Conservation (phyloP, 2,888 invertebrate species). For the Dryadula phaetusa region DNA sequence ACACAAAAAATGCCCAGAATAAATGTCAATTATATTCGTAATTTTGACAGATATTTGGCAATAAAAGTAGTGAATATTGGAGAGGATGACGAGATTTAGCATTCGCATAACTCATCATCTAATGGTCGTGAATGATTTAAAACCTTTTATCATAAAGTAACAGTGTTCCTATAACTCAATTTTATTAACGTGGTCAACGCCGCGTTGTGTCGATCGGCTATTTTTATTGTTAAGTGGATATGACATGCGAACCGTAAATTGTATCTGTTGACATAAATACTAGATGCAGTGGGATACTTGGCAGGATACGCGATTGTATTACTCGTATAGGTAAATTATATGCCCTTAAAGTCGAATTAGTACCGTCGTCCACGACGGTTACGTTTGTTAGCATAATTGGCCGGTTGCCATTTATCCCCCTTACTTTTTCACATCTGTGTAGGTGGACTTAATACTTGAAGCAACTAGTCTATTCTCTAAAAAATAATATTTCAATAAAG, state of each 20-base stretch:
- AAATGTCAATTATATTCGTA: slow-evolving; percentile 72
- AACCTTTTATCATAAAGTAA: slow-evolving; percentile 82
- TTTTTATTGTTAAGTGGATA: slow-evolving; percentile 70
- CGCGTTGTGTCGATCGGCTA: slow-evolving; percentile 68
- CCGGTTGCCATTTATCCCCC: slow-evolving; percentile 66
- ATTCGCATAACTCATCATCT: slow-evolving; percentile 81
- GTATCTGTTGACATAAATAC: slow-evolving; percentile 51
- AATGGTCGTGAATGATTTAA: slow-evolving; percentile 83
- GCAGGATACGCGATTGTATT: slow-evolving; percentile 61
- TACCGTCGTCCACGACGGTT: slow-evolving; percentile 63
- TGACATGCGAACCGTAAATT: slow-evolving; percentile 56
- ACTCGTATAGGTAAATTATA: slow-evolving; percentile 68
- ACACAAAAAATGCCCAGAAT: slow-evolving; percentile 64
- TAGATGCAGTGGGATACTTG: slow-evolving; percentile 58
- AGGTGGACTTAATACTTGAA: slow-evolving; percentile 55
- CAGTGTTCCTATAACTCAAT: slow-evolving; percentile 81
- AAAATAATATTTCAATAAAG: slow-evolving; percentile 32
- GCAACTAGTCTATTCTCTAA: slow-evolving; percentile 50
- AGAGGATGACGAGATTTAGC: slow-evolving; percentile 77
- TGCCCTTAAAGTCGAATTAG: slow-evolving; percentile 76
- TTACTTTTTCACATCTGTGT: slow-evolving; percentile 57
- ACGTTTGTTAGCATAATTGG: slow-evolving; percentile 70
- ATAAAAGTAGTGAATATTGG: slow-evolving; percentile 81
- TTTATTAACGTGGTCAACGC: slow-evolving; percentile 81
- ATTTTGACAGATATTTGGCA: slow-evolving; percentile 76